A percentile compares a stretch with the other conserved stretches of the same genome.
Conservation (phyloP, 1,140 invertebrate genomes). For the Arctopsyche grandis region DNA sequence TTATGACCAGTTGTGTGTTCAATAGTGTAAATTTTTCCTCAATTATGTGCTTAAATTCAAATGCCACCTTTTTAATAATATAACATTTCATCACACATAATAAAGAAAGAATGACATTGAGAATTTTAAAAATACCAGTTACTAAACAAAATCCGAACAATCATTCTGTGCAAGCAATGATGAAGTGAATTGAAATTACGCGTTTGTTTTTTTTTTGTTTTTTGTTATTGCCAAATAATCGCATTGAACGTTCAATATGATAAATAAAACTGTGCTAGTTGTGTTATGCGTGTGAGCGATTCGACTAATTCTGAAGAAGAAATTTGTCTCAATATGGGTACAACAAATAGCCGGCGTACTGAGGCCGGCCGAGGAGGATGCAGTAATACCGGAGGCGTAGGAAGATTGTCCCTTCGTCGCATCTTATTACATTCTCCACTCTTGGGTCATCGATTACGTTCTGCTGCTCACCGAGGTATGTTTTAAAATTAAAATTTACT, state of each 20-base stretch:
- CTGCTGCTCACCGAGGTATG: slow-evolving; percentile 51
- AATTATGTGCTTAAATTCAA: too few species aligned
- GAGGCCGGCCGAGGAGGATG: slow-evolving; percentile 34
- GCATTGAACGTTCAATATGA: neutral
- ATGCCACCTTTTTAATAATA: too few species aligned
- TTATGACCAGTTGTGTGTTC: too few species aligned
- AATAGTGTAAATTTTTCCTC: too few species aligned
- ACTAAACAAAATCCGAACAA: too few species aligned
- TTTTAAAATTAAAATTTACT: neutral
- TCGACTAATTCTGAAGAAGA: slow-evolving; percentile 5
- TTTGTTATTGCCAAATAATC: too few species aligned
- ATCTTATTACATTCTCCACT: slow-evolving; percentile 51
- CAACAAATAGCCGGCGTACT: slow-evolving; percentile 23
- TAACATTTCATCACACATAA: too few species aligned
- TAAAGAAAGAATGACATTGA: too few species aligned
- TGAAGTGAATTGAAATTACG: too few species aligned
- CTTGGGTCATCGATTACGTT: slow-evolving; percentile 46
- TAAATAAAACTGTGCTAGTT: neutral
- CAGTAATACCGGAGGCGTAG: slow-evolving; percentile 37
- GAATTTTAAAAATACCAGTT: too few species aligned
- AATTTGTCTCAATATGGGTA: slow-evolving; percentile 28
- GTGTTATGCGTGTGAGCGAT: slow-evolving; percentile 12
- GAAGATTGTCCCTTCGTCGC: slow-evolving; percentile 48
- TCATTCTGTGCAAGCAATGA: too few species aligned
- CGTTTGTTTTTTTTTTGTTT: too few species aligned